phyloP scores from a whole-genome alignment of 1,140 invertebrate species.

The Ylistrum balloti region DNA sequence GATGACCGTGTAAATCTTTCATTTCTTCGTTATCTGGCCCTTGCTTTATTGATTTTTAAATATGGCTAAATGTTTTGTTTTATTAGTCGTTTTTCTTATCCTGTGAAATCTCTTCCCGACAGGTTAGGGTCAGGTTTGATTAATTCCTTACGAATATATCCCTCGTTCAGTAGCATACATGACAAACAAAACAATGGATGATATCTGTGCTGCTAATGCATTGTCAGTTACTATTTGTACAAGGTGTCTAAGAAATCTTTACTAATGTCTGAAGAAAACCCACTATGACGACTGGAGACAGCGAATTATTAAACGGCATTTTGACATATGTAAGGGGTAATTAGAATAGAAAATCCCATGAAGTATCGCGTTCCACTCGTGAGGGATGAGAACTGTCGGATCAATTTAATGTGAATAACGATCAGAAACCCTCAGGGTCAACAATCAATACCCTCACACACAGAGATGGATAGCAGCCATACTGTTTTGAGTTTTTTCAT shows the following conservation, averaged over 20 bases:
- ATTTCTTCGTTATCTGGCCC: no score
- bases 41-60: no score
- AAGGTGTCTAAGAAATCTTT: background rate
- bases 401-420: background rate
- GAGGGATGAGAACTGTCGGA: background rate
- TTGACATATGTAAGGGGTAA: background rate
- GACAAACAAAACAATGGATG: background rate
- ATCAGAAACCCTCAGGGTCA: background rate
- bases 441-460: background rate
- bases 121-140: no score
- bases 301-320: background rate
- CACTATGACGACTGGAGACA: background rate
- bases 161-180: no score
- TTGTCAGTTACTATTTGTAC: background rate
- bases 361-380: background rate
- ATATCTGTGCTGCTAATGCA: background rate
- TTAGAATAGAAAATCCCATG: background rate
- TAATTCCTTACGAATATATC: no score
- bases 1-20: no score
- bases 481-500: background rate
- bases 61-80: no score
- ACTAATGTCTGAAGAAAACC: background rate
- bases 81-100: no score
- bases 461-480: background rate
- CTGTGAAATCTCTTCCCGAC: no score